Evolutionary conservation across 2,888 invertebrate species (phyloP), one percentile per base, ranked within the genome.

Genomic region (Yponomeuta cagnagella): DNA sequence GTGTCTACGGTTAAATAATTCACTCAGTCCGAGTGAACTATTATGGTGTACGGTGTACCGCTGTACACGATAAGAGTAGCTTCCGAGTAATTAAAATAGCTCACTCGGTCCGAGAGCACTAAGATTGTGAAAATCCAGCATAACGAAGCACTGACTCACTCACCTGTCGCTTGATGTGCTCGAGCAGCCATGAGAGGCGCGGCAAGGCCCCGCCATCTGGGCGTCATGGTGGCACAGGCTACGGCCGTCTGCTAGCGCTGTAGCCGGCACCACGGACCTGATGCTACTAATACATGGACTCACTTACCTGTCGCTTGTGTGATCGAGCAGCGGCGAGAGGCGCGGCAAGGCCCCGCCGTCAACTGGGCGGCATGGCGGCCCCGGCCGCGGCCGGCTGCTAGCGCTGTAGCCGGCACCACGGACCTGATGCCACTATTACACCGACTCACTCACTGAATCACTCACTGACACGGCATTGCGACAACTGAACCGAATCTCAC

Each of bases 141-240:
- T 5, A 5, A 43, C 9, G 43, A 43, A 43, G 8, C 52, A 52
- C 52, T 2, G 2, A 2, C 63, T 69, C 15, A 73, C 81, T 81
- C 48, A 90, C 90, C 88, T 91, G 88, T 79, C 76, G 79, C 79
- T 78, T 77, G 78, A 37, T 80, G 81, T 82, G 80, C 82, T 83
- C 77, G 79, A 81, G 87, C 88, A 48, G 70, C 88, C 89, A 89
- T 88, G 88, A 85, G 88, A 87, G 87, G 82, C 83, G 90, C 90
- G 89, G 89, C 88, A 81, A 79, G 75, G 81, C 81, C 80, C 91
- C 88, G 89, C 82, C 91, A 90, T 89, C 90, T 91, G 83, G 82
- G 83, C 83, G 87, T 82, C 90, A 90, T 90, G 74, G 73, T 82
- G 77, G 74, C 71, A 52, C 70, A 77, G 77, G 76, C 79, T 80